Percentiles rank a stretch among this genome's conserved stretches.
These are phyloP conservation scores for Papilio helenus DNA, from an alignment of 1,140 invertebrate species.

Conservation along the genomic window DNA sequence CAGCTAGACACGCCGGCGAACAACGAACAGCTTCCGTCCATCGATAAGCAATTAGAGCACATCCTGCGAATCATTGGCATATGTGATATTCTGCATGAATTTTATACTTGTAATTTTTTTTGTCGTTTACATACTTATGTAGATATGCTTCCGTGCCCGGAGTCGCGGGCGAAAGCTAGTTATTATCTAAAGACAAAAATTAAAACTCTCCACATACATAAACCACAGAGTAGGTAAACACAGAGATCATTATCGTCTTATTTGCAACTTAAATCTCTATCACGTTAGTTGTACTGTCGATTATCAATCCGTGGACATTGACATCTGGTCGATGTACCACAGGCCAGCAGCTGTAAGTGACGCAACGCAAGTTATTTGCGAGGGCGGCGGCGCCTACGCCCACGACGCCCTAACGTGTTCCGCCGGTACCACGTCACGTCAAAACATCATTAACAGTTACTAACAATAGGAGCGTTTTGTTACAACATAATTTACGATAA, in stretches of 20 bases:
- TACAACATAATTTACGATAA: background rate
- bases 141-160: background rate
- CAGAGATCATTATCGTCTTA: background rate
- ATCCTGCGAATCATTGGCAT: background rate
- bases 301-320: constrained; percentile 1
- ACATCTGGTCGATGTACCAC: constrained; percentile 25
- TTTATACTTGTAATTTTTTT: background rate
- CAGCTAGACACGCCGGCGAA: background rate
- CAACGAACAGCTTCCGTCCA: background rate
- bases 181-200: background rate
- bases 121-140: background rate
- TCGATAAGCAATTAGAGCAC: constrained; percentile 26
- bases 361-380: constrained; percentile 45
- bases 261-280: background rate
- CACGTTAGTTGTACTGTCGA: background rate
- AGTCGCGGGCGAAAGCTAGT: background rate
- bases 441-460: constrained; percentile 42
- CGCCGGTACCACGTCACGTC: background rate
- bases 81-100: background rate
- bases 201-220: background rate
- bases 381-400: constrained; percentile 57
- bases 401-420: constrained; percentile 46
- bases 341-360: constrained; percentile 41
- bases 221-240: background rate
- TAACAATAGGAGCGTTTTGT: constrained; percentile 43